phyloP scores from a whole-genome alignment of 2,113 vertebrate genomes.

The Dipodomys stephensi region DNA sequence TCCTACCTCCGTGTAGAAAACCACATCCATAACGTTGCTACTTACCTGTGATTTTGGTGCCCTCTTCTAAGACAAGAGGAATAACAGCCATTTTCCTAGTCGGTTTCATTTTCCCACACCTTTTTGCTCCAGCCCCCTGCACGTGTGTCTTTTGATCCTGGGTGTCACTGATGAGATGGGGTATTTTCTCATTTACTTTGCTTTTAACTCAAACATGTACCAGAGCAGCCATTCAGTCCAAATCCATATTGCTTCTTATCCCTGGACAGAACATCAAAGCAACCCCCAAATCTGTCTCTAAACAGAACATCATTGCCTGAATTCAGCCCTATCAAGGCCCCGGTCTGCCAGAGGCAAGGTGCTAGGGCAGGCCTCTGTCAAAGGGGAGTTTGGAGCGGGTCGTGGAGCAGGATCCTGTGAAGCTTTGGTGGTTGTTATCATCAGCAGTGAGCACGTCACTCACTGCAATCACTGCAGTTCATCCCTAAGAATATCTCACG shows the following conservation, averaged over 20 bases:
- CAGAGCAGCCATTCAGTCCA: background rate
- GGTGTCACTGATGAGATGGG: background rate
- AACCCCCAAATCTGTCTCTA: background rate
- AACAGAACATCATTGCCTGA: background rate
- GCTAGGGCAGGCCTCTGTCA: background rate
- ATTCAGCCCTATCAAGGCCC: background rate
- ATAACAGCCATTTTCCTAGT: background rate
- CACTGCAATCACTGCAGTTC: background rate
- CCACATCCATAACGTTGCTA: background rate
- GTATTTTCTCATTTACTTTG: slow-evolving; percentile 40
- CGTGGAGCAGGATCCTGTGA: background rate
- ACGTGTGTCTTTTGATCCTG: background rate
- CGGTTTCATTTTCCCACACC: background rate
- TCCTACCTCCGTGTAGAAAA: too few species aligned
- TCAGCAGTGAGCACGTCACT: background rate
- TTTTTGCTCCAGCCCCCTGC: background rate
- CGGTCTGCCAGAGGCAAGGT: background rate
- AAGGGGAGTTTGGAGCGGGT: background rate
- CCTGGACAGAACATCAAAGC: background rate
- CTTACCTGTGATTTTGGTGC: background rate
- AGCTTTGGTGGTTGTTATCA: background rate
- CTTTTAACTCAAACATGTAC: background rate
- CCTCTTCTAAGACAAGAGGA: slow-evolving; percentile 10
- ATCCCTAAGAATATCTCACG: slow-evolving; percentile 68
- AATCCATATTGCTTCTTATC: background rate